A percentile compares a stretch with the other conserved stretches of the same genome.
phyloP scores from a whole-genome alignment of 2,113 vertebrate genomes.

The Tonatia bakeri region DNA sequence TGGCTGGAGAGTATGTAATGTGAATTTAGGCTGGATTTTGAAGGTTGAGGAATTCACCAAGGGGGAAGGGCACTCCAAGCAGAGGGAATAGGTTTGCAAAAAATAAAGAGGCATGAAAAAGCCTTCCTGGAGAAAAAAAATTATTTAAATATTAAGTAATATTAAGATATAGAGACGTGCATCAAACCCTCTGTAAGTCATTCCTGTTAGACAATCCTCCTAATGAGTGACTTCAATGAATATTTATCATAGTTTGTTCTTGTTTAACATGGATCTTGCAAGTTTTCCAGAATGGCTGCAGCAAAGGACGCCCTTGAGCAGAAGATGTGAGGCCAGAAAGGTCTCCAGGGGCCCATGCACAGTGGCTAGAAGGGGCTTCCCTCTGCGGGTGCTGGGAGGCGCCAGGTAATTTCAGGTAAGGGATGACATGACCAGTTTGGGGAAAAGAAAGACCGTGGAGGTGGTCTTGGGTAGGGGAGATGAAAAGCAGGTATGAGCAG shows the following conservation, averaged over 20 bases:
- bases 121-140: neutral
- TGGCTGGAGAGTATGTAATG: neutral
- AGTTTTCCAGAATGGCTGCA: neutral
- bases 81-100: neutral
- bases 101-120: neutral
- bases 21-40: neutral
- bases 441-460: neutral
- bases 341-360: too few species aligned
- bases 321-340: neutral
- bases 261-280: neutral
- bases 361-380: neutral
- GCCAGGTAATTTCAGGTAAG: neutral
- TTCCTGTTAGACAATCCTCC: neutral
- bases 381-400: neutral
- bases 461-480: neutral
- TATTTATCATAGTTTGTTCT: neutral
- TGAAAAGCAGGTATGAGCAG: neutral
- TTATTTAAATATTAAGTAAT: constrained; percentile 12
- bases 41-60: neutral
- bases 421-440: neutral
- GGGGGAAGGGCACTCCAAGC: neutral
- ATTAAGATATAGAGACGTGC: neutral
- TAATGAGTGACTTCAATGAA: neutral
- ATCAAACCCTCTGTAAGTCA: neutral
- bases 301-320: neutral